Base-by-base conservation (phyloP, 2,888 invertebrate genomes). In the Synanthedon myopaeformis region DNA sequence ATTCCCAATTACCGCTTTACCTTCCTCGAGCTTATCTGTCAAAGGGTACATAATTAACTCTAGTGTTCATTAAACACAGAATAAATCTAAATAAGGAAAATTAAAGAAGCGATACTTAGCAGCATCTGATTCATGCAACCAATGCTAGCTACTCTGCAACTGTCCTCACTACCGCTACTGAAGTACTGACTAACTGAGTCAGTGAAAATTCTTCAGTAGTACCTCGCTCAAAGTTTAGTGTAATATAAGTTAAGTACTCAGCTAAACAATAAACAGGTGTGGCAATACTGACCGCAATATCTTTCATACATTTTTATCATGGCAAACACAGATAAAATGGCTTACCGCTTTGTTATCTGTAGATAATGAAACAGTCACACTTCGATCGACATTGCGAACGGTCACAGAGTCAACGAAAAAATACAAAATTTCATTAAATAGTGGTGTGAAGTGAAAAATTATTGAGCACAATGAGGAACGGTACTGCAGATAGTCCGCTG, bases 401-500 rank as follows among this genome's bases (percentile, higher is more conserved):
- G 76, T 69, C 75, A 69, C 57, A 59, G 58, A 55, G 57, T 62
- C 55, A 59, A 53, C 28, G 57, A 61, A 58, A 59, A 61, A 52
- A 57, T 64, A 54, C 52, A 56, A 54, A 54, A 17, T 10, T 49
- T 49, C 6, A 17, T 12, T 12, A 49, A 49, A 19, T 0, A 49
- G 54, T 55, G 55, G 57, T 58, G 65, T 59, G 58, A 59, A 65
- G 63, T 68, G 64, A 63, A 76, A 60, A 17, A n/a, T 54, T 72
- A 58, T 35, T 35, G 65, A 75, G 78, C 79, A 77, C 73, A 70
- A 91, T 90, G 90, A 89, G 89, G 57, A 82, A 81, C 62, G 90
- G 90, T 41, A 85, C 79, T 64, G 85, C 84, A 6, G 73, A 76
- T 56, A 89, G 89, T 51, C 77, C 83, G 57, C 90, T 89, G 54